Conservation (phyloP, 2,888 invertebrate genomes). For the Brachyopa scutellaris region DNA sequence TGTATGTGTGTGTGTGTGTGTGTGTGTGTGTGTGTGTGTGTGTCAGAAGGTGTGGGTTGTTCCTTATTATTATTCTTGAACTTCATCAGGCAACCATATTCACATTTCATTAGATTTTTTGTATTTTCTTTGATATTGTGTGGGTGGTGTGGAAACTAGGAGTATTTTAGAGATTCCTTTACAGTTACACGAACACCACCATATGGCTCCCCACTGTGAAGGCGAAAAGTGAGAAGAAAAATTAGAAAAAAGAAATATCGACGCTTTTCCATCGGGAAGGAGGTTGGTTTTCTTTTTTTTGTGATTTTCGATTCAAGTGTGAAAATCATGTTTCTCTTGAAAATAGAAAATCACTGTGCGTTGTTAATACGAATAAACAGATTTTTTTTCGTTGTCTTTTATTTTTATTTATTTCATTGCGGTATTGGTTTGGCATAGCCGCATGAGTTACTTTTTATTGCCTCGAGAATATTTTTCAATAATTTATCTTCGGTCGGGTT, state of each 20-base stretch:
- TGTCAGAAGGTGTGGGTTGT: neutral
- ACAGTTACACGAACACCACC: neutral
- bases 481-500: too few relatives aligned
- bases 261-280: too few relatives aligned
- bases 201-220: slow-evolving; percentile 9
- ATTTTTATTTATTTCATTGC: neutral
- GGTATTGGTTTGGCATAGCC: neutral
- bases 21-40: too few relatives aligned
- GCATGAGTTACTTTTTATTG: slow-evolving; percentile 17
- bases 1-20: too few relatives aligned
- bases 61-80: slow-evolving; percentile 36
- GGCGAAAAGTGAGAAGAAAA: neutral
- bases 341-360: slow-evolving; percentile 17
- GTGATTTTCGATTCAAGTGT: neutral
- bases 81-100: slow-evolving; percentile 22
- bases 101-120: slow-evolving; percentile 20
- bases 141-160: neutral
- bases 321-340: slow-evolving; percentile 3
- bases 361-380: neutral
- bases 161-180: neutral
- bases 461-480: too few relatives aligned
- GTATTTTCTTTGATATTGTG: neutral
- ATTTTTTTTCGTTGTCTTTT: too few relatives aligned
- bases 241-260: neutral
- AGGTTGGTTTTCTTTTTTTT: neutral